Evolutionary conservation across 2,113 vertebrate species (phyloP), one percentile per base, ranked within the genome.

Genomic region (Pao palembangensis): DNA sequence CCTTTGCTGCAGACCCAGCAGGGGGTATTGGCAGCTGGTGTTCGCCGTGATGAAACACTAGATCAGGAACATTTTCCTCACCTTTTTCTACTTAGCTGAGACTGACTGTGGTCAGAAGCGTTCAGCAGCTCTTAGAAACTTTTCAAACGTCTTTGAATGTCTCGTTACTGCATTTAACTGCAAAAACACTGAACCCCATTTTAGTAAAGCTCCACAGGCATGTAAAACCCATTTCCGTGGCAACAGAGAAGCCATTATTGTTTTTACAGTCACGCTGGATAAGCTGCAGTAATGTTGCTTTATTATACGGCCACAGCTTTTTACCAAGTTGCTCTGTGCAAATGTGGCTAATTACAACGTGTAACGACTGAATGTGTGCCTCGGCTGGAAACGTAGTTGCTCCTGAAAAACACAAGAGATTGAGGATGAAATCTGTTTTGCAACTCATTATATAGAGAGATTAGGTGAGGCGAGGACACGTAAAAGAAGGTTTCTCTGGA

Each of bases 321-420:
- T 6, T 46, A 25, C 25, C 34, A 38, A 38, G 25, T 56, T 3
- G 15, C 46, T 58, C n/a, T 44, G 20, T 48, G 51, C 38, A 23
- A 19, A 62, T 43, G 50, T 55, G 64, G 43, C 51, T 59, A 46
- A 74, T 69, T 61, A 42, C 46, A 55, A 50, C 17, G 31, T 52
- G 48, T 20, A 57, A 14, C 43, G 47, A 42, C n/a, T 63, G 18
- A 31, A n/a, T 13, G 15, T 38, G 4, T 20, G 18, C 25, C 13
- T 13, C 23, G 54, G 31, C 13, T 6, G 56, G 46, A 47, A 61
- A 44, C 34, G 25, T 28, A 47, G 13, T 20, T 49, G 54, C 15
- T 59, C 42, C 12, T 67, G 10, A 49, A 19, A 41, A 3, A 52
- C 28, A 54, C 43, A 43, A 3, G 13, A n/a, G 51, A 41, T 3